phyloP scores from a whole-genome alignment of 2,797 vertebrate species.

The Pygocentrus nattereri region DNA sequence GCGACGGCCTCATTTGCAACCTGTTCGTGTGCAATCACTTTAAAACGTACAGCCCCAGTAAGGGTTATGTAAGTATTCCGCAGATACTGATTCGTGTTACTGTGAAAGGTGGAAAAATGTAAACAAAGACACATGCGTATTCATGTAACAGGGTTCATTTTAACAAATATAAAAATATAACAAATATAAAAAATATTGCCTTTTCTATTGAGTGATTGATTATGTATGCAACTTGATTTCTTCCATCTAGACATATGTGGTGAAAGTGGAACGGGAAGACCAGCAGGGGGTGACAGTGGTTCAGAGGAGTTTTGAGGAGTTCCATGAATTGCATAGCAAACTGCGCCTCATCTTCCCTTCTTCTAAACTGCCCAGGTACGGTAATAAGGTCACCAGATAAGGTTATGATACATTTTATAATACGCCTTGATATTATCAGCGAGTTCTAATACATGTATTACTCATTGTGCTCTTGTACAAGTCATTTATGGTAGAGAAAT shows the following conservation, averaged over 20 bases:
- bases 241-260: conserved; percentile 84
- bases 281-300: conserved; percentile 82
- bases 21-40: conserved; percentile 89
- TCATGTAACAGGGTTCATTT: not conserved
- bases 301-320: conserved; percentile 95
- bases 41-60: conserved; percentile 85
- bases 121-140: not conserved
- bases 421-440: too few species aligned
- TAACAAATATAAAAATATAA: too few species aligned
- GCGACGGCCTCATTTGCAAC: conserved; percentile 82
- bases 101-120: too few species aligned
- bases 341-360: conserved; percentile 92
- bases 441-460: too few species aligned
- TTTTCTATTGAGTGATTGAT: not conserved
- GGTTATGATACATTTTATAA: too few species aligned
- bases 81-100: not conserved
- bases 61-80: conserved; percentile 86
- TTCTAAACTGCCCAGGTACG: conserved; percentile 90
- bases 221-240: not conserved
- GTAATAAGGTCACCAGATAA: not conserved
- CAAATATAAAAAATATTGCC: not conserved
- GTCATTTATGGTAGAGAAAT: too few species aligned
- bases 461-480: too few species aligned
- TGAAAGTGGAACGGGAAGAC: conserved; percentile 90
- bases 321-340: conserved; percentile 95